A percentile compares a stretch with the other conserved stretches of the same genome.
phyloP scores from a whole-genome alignment of 2,113 vertebrate species.

The Neotoma lepida region DNA sequence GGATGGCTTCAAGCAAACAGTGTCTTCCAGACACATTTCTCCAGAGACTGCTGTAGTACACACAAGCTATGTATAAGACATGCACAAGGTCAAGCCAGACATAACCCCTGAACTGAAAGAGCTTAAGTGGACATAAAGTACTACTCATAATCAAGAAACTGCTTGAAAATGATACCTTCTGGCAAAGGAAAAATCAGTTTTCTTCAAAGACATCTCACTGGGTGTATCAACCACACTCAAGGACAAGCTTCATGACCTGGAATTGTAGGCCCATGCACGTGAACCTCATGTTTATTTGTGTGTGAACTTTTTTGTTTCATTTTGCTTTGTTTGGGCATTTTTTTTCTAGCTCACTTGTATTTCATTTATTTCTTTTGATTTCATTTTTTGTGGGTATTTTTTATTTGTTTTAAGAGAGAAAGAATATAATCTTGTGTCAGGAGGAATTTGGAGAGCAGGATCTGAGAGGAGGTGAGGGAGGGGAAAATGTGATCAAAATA shows the following conservation, averaged over 20 bases:
- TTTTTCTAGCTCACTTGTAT: background rate
- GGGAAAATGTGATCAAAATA: background rate
- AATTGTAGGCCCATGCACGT: background rate
- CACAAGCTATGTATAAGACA: too few species aligned
- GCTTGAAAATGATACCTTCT: background rate
- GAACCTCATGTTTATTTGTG: background rate
- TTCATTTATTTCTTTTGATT: background rate
- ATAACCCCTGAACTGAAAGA: background rate
- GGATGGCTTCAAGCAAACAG: background rate
- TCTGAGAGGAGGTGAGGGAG: background rate
- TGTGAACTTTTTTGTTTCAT: background rate
- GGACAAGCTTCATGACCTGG: background rate
- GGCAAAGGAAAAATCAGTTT: background rate
- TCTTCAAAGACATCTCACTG: background rate
- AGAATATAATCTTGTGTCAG: background rate
- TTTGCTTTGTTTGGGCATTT: background rate
- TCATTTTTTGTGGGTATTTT: background rate
- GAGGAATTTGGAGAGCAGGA: background rate
- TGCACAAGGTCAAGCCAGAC: background rate
- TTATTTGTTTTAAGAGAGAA: background rate
- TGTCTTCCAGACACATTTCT: background rate
- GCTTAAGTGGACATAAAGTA: background rate
- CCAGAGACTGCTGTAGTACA: background rate
- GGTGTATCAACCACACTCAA: background rate
- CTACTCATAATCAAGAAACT: background rate